Conservation (phyloP, 1,140 invertebrate species). For the Amphibalanus amphitrite region DNA sequence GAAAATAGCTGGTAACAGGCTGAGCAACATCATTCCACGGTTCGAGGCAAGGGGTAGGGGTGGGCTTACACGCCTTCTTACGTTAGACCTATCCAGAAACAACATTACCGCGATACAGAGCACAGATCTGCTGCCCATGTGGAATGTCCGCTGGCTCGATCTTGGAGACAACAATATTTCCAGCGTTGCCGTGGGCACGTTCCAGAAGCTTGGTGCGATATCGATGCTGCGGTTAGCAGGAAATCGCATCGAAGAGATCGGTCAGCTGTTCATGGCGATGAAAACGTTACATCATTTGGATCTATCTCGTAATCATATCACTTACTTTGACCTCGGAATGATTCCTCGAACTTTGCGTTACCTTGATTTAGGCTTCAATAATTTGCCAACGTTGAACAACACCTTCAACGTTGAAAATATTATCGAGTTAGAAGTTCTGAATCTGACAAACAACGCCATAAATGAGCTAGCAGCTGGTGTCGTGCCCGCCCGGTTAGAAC, state of each 20-base stretch:
- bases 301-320: slow-evolving; percentile 35
- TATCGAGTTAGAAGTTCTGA: slow-evolving; percentile 60
- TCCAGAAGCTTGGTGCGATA: slow-evolving; percentile 64
- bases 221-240: slow-evolving; percentile 67
- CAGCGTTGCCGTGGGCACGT: slow-evolving; percentile 58
- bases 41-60: slow-evolving; percentile 1
- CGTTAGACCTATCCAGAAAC: slow-evolving; percentile 65
- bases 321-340: slow-evolving; percentile 44
- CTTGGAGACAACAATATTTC: slow-evolving; percentile 73
- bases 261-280: slow-evolving; percentile 22
- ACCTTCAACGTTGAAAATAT: slow-evolving; percentile 65
- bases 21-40: background rate
- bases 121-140: slow-evolving; percentile 63
- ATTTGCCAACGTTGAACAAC: slow-evolving; percentile 60
- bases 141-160: slow-evolving; percentile 65
- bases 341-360: slow-evolving; percentile 59
- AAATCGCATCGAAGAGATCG: slow-evolving; percentile 60
- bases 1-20: background rate
- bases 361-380: slow-evolving; percentile 70
- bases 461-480: slow-evolving; percentile 74
- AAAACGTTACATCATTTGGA: slow-evolving; percentile 43
- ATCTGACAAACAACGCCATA: slow-evolving; percentile 74
- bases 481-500: slow-evolving; percentile 69
- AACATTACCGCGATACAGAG: slow-evolving; percentile 53
- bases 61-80: slow-evolving; percentile 54